These are phyloP conservation scores for Phania funesta DNA, from an alignment of 2,888 invertebrate species.

Conservation along the genomic window DNA sequence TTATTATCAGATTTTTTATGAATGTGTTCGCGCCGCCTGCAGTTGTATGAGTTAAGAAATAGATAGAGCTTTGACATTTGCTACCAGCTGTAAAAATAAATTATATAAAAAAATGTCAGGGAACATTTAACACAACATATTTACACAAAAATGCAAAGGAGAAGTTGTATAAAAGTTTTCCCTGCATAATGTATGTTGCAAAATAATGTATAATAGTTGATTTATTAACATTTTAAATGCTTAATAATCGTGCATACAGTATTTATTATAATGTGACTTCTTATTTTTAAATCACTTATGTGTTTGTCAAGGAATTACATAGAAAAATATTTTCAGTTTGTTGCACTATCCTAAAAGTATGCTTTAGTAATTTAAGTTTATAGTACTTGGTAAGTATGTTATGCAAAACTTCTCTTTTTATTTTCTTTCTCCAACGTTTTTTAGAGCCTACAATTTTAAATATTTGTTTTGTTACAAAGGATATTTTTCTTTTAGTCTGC, in stretches of 20 bases:
- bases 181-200: too few species aligned
- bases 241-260: too few species aligned
- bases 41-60: neutral
- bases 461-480: conserved; percentile 1
- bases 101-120: neutral
- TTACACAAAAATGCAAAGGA: neutral
- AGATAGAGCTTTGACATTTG: conserved; percentile 7
- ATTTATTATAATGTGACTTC: too few species aligned
- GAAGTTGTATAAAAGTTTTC: too few species aligned
- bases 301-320: too few species aligned
- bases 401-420: too few species aligned
- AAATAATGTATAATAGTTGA: too few species aligned
- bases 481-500: neutral
- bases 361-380: neutral
- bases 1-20: neutral
- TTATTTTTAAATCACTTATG: too few species aligned
- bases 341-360: neutral
- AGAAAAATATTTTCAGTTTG: neutral
- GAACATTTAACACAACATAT: neutral
- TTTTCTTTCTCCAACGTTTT: too few species aligned
- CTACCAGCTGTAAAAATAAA: conserved; percentile 11
- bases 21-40: neutral
- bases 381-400: neutral
- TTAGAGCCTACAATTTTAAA: neutral
- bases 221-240: too few species aligned